Evolutionary conservation across 1,140 invertebrate species (phyloP).

Genomic region (Rhynchophorus ferrugineus): DNA sequence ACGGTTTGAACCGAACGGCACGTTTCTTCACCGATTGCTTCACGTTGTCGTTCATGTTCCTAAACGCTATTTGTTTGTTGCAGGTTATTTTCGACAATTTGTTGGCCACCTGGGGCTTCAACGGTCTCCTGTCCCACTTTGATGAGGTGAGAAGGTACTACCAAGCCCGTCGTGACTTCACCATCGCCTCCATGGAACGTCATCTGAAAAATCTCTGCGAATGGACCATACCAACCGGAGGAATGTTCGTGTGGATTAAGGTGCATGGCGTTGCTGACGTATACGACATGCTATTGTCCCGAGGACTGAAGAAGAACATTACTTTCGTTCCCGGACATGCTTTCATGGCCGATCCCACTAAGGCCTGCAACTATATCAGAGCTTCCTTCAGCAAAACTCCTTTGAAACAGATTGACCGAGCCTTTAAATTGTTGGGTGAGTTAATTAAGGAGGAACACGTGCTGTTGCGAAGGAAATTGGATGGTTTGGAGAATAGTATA

Average conservation of each 20-base stretch:
- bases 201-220: constrained; percentile 58
- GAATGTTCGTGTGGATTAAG: constrained; percentile 74
- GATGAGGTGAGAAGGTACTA: constrained; percentile 56
- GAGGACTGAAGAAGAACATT: constrained; percentile 51
- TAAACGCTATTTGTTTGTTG: constrained; percentile 24
- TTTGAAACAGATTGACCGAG: constrained; percentile 54
- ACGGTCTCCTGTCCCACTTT: constrained; percentile 55
- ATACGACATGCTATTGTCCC: constrained; percentile 61
- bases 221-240: constrained; percentile 58
- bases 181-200: constrained; percentile 52
- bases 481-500: constrained; percentile 25
- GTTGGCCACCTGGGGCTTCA: constrained; percentile 52
- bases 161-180: constrained; percentile 53
- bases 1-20: too few relatives aligned
- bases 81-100: constrained; percentile 58
- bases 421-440: constrained; percentile 41
- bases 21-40: too few relatives aligned
- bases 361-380: constrained; percentile 57
- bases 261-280: constrained; percentile 59
- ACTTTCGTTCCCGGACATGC: constrained; percentile 63
- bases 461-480: constrained; percentile 37
- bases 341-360: constrained; percentile 52
- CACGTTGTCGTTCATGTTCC: too few relatives aligned
- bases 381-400: constrained; percentile 59
- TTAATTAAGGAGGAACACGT: constrained; percentile 43